A percentile compares a stretch with the other conserved stretches of the same genome.
These are phyloP conservation scores for Danio choprae DNA, from an alignment of 2,797 vertebrate genomes.

Conservation along the genomic window DNA sequence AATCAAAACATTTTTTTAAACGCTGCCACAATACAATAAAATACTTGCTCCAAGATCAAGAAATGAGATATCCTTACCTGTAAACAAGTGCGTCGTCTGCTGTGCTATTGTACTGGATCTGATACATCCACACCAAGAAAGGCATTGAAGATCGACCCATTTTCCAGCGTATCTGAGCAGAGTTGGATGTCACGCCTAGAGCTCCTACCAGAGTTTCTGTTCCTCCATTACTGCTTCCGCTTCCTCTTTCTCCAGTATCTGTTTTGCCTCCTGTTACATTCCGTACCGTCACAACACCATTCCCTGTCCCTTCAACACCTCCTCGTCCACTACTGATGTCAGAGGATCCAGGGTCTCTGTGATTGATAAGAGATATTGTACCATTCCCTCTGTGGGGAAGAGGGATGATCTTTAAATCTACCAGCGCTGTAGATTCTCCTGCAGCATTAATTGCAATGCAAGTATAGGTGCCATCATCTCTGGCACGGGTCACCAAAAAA, in stretches of 20 bases:
- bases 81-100: slow-evolving; percentile 81
- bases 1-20: slow-evolving; percentile 13
- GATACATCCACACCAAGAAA: slow-evolving; percentile 83
- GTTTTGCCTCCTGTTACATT: slow-evolving; percentile 60
- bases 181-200: slow-evolving; percentile 76
- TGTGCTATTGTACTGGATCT: slow-evolving; percentile 85
- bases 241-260: slow-evolving; percentile 45
- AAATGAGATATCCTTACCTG: slow-evolving; percentile 70
- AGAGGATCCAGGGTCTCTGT: slow-evolving; percentile 75
- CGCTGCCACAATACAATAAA: neutral
- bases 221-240: slow-evolving; percentile 41
- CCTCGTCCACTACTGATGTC: slow-evolving; percentile 66
- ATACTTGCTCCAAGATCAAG: neutral
- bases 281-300: slow-evolving; percentile 64
- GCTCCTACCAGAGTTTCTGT: slow-evolving; percentile 69
- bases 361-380: slow-evolving; percentile 59
- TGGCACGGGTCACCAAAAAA: slow-evolving; percentile 77
- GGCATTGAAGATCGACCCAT: slow-evolving; percentile 66
- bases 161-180: slow-evolving; percentile 80
- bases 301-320: slow-evolving; percentile 64
- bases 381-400: slow-evolving; percentile 79
- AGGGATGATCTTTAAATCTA: slow-evolving; percentile 81
- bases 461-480: slow-evolving; percentile 80
- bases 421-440: slow-evolving; percentile 79
- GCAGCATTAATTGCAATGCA: slow-evolving; percentile 85